A percentile compares a stretch with the other conserved stretches of the same genome.
phyloP scores from a whole-genome alignment of 2,113 vertebrate genomes.

The Acanthochromis polyacanthus region DNA sequence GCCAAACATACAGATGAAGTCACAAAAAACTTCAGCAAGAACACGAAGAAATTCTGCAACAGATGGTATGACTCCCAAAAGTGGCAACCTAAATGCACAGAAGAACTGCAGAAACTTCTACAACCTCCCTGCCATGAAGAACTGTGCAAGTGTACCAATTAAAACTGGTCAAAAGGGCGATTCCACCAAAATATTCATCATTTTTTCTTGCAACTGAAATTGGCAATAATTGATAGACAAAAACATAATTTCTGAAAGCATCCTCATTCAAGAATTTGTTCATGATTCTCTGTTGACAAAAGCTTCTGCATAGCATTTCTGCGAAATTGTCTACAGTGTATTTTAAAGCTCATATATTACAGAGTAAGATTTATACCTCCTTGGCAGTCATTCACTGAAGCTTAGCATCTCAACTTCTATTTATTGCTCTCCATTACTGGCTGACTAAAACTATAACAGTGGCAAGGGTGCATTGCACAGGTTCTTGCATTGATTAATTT shows the following conservation, averaged over 20 bases:
- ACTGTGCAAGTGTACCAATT: not conserved
- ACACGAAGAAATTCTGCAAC: not conserved
- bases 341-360: too few species aligned
- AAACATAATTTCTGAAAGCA: not conserved
- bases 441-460: slow-evolving; percentile 7
- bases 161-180: not conserved
- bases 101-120: not conserved
- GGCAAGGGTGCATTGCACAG: not conserved
- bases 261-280: not conserved
- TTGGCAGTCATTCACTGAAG: slow-evolving; percentile 10
- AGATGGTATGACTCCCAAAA: not conserved
- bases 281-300: too few species aligned
- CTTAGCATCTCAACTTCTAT: slow-evolving; percentile 24
- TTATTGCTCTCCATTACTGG: slow-evolving; percentile 7
- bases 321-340: too few species aligned
- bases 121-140: not conserved
- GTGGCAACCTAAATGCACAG: not conserved
- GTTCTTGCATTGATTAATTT: slow-evolving; percentile 6
- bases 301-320: too few species aligned
- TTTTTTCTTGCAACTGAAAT: not conserved
- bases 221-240: too few species aligned
- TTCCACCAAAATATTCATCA: not conserved
- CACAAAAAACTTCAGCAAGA: not conserved
- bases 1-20: not conserved
- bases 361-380: not conserved